Base-by-base conservation (phyloP, 1,140 invertebrate genomes). In the Tetraneura akinire region DNA sequence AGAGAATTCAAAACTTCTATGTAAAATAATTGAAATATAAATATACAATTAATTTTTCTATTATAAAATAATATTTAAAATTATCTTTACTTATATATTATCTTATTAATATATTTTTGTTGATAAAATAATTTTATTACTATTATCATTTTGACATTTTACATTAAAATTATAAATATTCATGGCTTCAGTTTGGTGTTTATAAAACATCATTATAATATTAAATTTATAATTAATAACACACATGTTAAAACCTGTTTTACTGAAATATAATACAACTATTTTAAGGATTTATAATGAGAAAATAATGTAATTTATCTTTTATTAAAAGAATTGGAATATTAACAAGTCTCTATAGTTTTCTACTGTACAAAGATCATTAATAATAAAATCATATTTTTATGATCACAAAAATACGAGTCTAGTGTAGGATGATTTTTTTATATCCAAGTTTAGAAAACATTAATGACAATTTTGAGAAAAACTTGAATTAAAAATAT, bases 341-440 rank as follows among this genome's bases (percentile, higher is more conserved):
- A 26, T 62, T 57, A 57, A 32, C 14, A 29, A 60, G n/a, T 26
- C 23, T n/a, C 9, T 29, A 71, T 16, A 49, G 16, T 71, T 71
- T 71, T 45, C 68, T 45, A 71, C 68, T 51, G 68, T 71, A 71
- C 68, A 71, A 29, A 29, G 68, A 71, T 71, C 49, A 51, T 29
- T 10, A 70, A 70, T 71, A 71, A 71, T 51, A 49, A 49, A 49
- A 51, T n/a, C 45, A 51, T 32, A 71, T 1, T 49, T n/a, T 26
- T 68, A 68, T 49, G 16, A 70, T 49, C 23, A 51, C 23, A 71
- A 71, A 51, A 68, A 47, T 47, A 68, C 26, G 5, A 68, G 13
- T 18, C 0, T 64, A 0, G 26, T 21, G n/a, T 10, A n/a, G 8
- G 3, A 37, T 37, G 8, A 37, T 37, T 21, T 21, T 18, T 66